Conservation (phyloP, 2,888 invertebrate species). For the Onthophagus sagittarius region DNA sequence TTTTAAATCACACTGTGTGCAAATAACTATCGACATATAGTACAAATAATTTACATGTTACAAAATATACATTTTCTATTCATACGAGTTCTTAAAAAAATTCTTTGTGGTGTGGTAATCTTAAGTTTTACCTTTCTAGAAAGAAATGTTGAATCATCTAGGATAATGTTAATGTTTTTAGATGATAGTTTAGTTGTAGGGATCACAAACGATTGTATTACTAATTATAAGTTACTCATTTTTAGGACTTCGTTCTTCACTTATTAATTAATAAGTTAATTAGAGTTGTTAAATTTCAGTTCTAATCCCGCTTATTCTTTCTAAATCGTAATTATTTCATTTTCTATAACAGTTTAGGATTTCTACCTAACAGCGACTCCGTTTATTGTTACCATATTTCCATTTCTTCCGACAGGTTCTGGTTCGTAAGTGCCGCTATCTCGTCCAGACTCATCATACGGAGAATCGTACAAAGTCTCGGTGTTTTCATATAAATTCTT, state of each 20-base stretch:
- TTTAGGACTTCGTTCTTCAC: too few relatives aligned
- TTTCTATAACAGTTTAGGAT: neutral
- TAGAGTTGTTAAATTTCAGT: too few relatives aligned
- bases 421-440: conserved; percentile 61
- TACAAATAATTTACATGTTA: conserved; percentile 21
- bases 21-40: conserved; percentile 21
- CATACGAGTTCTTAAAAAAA: conserved; percentile 6
- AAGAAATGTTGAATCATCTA: neutral
- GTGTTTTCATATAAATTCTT: conserved; percentile 60
- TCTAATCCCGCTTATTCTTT: neutral
- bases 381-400: conserved; percentile 77
- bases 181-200: too few relatives aligned
- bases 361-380: conserved; percentile 78
- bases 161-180: neutral
- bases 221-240: too few relatives aligned
- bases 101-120: conserved; percentile 8
- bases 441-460: conserved; percentile 63
- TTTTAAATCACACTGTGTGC: conserved; percentile 16
- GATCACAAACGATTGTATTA: too few relatives aligned
- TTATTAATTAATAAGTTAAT: too few relatives aligned
- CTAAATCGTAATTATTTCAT: conserved; percentile 2
- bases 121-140: neutral
- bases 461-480: conserved; percentile 73
- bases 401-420: conserved; percentile 56
- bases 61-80: conserved; percentile 17